Evolutionary conservation across 2,113 vertebrate species (phyloP), one percentile per base, ranked within the genome.

Genomic region (Heteronetta atricapilla): DNA sequence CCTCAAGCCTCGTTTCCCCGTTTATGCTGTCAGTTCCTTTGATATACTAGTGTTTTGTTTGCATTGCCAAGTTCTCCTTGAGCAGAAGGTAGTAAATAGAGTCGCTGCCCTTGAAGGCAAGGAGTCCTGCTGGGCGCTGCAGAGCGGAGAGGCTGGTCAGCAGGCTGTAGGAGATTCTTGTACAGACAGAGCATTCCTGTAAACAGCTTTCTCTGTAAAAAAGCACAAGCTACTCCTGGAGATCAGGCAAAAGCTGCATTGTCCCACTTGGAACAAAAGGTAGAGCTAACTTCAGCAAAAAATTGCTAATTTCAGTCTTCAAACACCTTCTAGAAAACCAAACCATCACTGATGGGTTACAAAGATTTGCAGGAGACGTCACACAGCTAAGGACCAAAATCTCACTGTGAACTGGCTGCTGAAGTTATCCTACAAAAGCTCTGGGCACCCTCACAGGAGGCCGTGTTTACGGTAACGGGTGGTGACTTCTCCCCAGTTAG

Each of bases 11-110:
- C 68, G 4, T 36, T 60, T 59, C 46, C 74, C 29, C 31, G 25
- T 90, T 92, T 89, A 85, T 8, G 36, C 36, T 88, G 58, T 74
- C 85, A 82, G 88, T 62, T 89, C 76, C 66, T 75, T 77, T 87
- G 58, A 91, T 10, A 42, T 40, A 44, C 4, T 11, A 33, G 42
- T 86, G 72, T 91, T 83, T 53, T 63, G 73, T 70, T n/a, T 20
- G 23, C 25, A 40, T 63, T 33, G 82, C 59, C 50, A 40, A 12
- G 48, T 3, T 11, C 28, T 36, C 40, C 46, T 31, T 19, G 9
- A n/a, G 48, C 33, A 56, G 76, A 64, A 46, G 20, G n/a, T 25
- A 60, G 53, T 69, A 48, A 56, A 40, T 48, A 46, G 40, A 86
- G 67, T 22, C 60, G 40, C 48, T 58, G 59, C 38, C 69, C 16